Conservation (phyloP, 2,888 invertebrate species). For the Acanthosepion esculentum region DNA sequence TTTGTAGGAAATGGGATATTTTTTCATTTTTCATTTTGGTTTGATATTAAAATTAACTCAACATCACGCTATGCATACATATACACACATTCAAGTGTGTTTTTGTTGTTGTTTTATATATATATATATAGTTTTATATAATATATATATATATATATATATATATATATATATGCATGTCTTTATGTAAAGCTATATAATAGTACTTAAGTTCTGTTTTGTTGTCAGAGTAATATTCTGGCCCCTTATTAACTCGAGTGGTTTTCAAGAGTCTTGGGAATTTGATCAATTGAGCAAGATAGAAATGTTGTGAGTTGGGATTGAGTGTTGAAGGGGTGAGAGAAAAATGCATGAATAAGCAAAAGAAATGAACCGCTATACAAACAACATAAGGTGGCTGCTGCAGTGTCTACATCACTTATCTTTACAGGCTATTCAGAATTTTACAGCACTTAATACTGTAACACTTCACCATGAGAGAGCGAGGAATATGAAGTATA, state of each 20-base stretch:
- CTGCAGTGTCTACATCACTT: background rate
- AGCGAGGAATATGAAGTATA: background rate
- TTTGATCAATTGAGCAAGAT: background rate
- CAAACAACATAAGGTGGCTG: background rate
- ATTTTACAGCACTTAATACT: slow-evolving; percentile 5
- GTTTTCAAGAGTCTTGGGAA: background rate
- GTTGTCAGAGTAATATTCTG: background rate
- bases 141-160: background rate
- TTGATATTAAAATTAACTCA: background rate
- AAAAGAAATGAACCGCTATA: background rate
- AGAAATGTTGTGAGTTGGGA: background rate
- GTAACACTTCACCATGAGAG: background rate
- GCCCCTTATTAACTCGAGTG: background rate
- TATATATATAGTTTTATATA: background rate
- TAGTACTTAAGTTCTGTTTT: background rate
- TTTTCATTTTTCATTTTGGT: background rate
- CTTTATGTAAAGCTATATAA: background rate
- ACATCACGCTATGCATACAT: background rate
- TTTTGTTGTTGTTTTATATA: too few relatives aligned
- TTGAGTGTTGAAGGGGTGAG: background rate
- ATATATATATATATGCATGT: background rate
- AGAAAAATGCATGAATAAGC: background rate
- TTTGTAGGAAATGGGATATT: background rate
- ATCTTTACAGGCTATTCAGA: background rate
- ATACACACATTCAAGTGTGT: too few relatives aligned